phyloP scores from a whole-genome alignment of 1,140 invertebrate species.

The Monomorium pharaonis region DNA sequence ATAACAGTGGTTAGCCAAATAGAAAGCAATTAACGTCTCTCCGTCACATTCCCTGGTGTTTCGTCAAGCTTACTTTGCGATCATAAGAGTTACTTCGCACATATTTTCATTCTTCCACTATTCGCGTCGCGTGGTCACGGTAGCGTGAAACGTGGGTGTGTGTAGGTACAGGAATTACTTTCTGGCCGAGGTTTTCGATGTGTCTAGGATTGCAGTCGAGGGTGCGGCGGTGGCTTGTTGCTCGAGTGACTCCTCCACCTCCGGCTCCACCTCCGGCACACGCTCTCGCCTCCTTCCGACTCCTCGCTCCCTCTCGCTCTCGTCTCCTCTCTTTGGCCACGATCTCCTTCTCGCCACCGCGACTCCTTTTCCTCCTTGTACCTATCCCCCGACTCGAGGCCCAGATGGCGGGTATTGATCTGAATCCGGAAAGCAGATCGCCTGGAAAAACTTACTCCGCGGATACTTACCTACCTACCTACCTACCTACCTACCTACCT shows the following conservation, averaged over 20 bases:
- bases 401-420: slow-evolving; percentile 84
- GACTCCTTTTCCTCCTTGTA: slow-evolving; percentile 70
- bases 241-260: slow-evolving; percentile 80
- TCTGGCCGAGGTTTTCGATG: slow-evolving; percentile 72
- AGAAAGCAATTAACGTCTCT: slow-evolving; percentile 21
- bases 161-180: slow-evolving; percentile 70
- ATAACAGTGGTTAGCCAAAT: slow-evolving; percentile 29
- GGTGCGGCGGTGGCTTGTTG: slow-evolving; percentile 82
- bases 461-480: slow-evolving; percentile 73
- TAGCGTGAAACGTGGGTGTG: slow-evolving; percentile 70
- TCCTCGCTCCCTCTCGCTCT: slow-evolving; percentile 28
- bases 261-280: slow-evolving; percentile 73
- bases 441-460: slow-evolving; percentile 81
- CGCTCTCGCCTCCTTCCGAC: slow-evolving; percentile 64
- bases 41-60: background rate
- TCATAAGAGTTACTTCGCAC: slow-evolving; percentile 8
- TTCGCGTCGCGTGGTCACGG: slow-evolving; percentile 24
- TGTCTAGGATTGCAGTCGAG: slow-evolving; percentile 75
- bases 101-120: slow-evolving; percentile 39
- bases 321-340: slow-evolving; percentile 57
- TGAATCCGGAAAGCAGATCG: slow-evolving; percentile 83
- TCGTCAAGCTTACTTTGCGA: slow-evolving; percentile 25
- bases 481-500: slow-evolving; percentile 46
- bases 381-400: slow-evolving; percentile 73
- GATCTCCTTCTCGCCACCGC: slow-evolving; percentile 36